Conservation (phyloP, 2,888 invertebrate genomes). For the Tolmerus cingulatus region DNA sequence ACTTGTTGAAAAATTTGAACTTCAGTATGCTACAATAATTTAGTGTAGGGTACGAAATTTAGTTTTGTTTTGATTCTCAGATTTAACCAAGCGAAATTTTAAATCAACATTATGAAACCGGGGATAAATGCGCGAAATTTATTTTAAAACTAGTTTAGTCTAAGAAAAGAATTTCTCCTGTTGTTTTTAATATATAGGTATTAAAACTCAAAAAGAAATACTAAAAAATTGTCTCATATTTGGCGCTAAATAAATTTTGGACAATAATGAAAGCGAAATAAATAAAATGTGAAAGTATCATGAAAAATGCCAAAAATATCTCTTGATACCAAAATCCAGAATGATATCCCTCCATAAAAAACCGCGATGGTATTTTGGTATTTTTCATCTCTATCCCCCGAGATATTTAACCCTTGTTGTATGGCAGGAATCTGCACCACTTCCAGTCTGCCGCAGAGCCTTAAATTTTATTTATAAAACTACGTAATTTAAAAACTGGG, state of each 20-base stretch:
- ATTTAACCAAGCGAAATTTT: no score
- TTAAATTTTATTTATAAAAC: neutral
- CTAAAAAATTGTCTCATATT: no score
- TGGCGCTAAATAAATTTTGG: neutral
- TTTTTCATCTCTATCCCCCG: neutral
- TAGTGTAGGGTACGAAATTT: no score
- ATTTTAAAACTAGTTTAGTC: no score
- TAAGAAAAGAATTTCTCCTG: no score
- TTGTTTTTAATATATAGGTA: no score
- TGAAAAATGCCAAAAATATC: neutral
- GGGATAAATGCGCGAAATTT: no score
- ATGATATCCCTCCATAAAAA: neutral
- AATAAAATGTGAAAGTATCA: neutral
- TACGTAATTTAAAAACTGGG: neutral
- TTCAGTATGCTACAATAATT: no score
- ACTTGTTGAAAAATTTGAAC: no score
- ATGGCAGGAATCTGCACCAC: neutral
- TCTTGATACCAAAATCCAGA: neutral
- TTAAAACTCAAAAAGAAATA: no score
- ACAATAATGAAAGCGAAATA: neutral
- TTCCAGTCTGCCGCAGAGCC: neutral
- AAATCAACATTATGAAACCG: no score
- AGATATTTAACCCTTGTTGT: neutral
- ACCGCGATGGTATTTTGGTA: neutral
- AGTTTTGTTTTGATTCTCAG: no score